Evolutionary conservation across 2,113 vertebrate genomes (phyloP).

Genomic region (Otocyon megalotis): DNA sequence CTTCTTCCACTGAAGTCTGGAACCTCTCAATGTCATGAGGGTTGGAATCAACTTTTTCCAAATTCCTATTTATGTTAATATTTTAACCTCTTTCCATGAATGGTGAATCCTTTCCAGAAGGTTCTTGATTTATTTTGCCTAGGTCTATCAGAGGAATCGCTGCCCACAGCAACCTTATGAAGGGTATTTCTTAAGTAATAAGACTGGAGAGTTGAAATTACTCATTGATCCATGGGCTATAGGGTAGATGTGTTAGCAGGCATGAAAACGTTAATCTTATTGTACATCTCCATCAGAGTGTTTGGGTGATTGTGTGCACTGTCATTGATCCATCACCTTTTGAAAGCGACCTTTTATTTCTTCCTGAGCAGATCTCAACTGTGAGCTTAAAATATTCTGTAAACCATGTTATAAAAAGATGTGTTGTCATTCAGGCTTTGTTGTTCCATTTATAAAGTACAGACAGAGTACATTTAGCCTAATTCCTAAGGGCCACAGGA

Average conservation of each 20-base stretch:
- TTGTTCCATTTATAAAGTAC: not conserved
- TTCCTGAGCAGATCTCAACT: not conserved
- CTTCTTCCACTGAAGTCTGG: not conserved
- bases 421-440: not conserved
- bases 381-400: not conserved
- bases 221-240: not conserved
- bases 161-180: not conserved
- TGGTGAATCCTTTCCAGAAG: not conserved
- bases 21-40: not conserved
- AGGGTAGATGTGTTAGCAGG: not conserved
- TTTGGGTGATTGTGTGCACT: not conserved
- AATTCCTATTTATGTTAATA: not conserved
- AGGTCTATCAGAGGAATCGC: not conserved
- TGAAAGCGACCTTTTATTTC: not conserved
- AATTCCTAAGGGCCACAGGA: not conserved
- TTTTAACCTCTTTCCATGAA: not conserved
- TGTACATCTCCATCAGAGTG: not conserved
- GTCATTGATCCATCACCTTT: not conserved
- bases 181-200: not conserved
- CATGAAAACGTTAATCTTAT: not conserved
- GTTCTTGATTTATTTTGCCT: not conserved
- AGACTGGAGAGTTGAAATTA: not conserved
- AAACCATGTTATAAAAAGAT: not conserved
- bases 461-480: not conserved
- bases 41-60: not conserved